These are phyloP conservation scores for Lycopodina hypogea DNA, from an alignment of 37 sponge, comb jelly and placozoan species.

Conservation along the genomic window DNA sequence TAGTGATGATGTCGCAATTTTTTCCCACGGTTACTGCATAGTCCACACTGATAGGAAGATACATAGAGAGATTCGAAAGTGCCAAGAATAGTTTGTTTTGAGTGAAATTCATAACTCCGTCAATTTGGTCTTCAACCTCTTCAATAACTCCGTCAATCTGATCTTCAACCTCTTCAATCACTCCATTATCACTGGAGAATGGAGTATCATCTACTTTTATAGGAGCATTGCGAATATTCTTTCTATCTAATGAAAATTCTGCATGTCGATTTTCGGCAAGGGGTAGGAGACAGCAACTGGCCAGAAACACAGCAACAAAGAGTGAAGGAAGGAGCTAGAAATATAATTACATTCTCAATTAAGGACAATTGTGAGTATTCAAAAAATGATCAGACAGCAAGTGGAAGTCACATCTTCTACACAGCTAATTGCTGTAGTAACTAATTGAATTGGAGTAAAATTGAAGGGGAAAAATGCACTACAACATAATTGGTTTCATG, in stretches of 20 bases:
- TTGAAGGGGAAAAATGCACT: too few relatives aligned
- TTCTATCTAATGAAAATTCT: neutral
- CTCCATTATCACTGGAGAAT: too few relatives aligned
- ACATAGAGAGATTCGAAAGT: conserved; percentile 25
- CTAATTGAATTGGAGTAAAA: too few relatives aligned
- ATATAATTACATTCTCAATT: too few relatives aligned
- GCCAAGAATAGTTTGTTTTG: conserved; percentile 5
- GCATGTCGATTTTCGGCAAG: neutral
- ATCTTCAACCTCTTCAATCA: neutral
- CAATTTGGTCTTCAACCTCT: neutral
- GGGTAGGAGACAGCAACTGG: neutral
- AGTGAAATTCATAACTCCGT: conserved; percentile 3
- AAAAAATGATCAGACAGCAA: too few relatives aligned
- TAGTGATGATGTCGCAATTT: conserved; percentile 39
- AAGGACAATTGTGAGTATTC: too few relatives aligned
- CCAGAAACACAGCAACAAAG: neutral
- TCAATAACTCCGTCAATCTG: neutral
- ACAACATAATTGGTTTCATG: too few relatives aligned
- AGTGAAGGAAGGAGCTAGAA: neutral
- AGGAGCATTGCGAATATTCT: neutral
- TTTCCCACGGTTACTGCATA: conserved; percentile 9
- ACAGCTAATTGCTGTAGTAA: too few relatives aligned
- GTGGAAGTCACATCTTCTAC: too few relatives aligned
- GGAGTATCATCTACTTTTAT: neutral
- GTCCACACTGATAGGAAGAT: conserved; percentile 33